Evolutionary conservation across 92 coral and sea anemone genomes (phyloP).

Genomic region (Isaurus tuberculatus): DNA sequence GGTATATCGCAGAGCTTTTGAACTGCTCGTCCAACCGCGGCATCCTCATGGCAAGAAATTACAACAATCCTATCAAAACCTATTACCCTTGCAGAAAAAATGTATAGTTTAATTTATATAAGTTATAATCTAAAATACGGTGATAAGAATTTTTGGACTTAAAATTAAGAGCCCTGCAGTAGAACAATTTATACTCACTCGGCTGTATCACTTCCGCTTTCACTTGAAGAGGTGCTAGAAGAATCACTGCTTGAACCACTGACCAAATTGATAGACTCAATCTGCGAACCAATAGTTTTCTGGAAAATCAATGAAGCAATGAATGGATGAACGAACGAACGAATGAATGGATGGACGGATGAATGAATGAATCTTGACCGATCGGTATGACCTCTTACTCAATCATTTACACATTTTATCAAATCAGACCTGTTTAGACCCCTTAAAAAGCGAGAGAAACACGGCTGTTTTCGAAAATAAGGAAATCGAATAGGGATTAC

Average conservation of each 20-base stretch:
- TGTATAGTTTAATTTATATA: background rate
- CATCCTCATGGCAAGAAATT: background rate
- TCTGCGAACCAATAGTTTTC: conserved; percentile 3
- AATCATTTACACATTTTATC: background rate
- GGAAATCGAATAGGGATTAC: background rate
- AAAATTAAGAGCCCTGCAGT: background rate
- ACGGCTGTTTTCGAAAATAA: background rate
- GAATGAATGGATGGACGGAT: background rate
- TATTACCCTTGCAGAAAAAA: background rate
- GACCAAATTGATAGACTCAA: background rate
- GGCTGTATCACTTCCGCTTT: conserved; percentile 5
- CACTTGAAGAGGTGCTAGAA: conserved; percentile 1
- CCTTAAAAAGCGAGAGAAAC: background rate
- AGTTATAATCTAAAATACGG: background rate
- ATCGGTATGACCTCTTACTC: background rate
- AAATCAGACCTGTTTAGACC: too few species aligned
- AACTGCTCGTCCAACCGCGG: background rate
- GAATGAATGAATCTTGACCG: background rate
- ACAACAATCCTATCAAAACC: background rate
- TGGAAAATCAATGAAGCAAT: background rate
- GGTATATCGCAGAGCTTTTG: background rate
- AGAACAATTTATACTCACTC: conserved; percentile 2
- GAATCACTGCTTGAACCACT: background rate
- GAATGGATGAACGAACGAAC: background rate
- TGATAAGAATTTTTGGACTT: background rate